These are phyloP conservation scores for Drosophila azteca DNA, from an alignment of 1,140 invertebrate species.

Conservation along the genomic window DNA sequence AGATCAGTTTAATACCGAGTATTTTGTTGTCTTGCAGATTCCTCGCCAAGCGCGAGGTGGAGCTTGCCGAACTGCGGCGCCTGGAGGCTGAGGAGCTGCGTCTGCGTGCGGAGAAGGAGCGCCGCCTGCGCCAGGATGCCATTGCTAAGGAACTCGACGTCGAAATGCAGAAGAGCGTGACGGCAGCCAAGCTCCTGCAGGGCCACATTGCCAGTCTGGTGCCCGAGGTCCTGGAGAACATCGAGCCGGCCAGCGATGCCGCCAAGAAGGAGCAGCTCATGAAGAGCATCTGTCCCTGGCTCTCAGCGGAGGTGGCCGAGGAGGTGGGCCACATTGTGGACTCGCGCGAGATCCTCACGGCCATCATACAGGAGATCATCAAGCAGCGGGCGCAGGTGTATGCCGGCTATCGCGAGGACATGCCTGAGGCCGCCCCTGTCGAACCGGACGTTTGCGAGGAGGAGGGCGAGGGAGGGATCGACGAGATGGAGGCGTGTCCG, in stretches of 20 bases:
- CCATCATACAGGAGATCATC: slow-evolving; percentile 90
- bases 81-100: slow-evolving; percentile 89
- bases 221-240: slow-evolving; percentile 91
- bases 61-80: slow-evolving; percentile 90
- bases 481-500: slow-evolving; percentile 55
- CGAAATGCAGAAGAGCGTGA: slow-evolving; percentile 88
- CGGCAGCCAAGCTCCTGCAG: slow-evolving; percentile 91
- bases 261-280: slow-evolving; percentile 86
- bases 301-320: slow-evolving; percentile 91
- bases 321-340: slow-evolving; percentile 91
- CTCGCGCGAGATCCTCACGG: slow-evolving; percentile 91
- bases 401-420: slow-evolving; percentile 68
- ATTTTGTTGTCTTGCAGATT: slow-evolving; percentile 83
- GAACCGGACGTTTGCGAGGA: slow-evolving; percentile 53
- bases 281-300: slow-evolving; percentile 94
- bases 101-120: slow-evolving; percentile 86
- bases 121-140: slow-evolving; percentile 72
- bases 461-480: slow-evolving; percentile 53
- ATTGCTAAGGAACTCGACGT: slow-evolving; percentile 75
- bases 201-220: slow-evolving; percentile 93
- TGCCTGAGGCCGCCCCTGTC: slow-evolving; percentile 38
- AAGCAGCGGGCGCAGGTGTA: slow-evolving; percentile 87
- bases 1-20: background rate
- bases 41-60: slow-evolving; percentile 90
- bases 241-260: slow-evolving; percentile 84